Percentiles rank a stretch among this genome's conserved stretches.
These are phyloP conservation scores for Capreolus pygargus DNA, from an alignment of 2,113 vertebrate species.

Conservation along the genomic window DNA sequence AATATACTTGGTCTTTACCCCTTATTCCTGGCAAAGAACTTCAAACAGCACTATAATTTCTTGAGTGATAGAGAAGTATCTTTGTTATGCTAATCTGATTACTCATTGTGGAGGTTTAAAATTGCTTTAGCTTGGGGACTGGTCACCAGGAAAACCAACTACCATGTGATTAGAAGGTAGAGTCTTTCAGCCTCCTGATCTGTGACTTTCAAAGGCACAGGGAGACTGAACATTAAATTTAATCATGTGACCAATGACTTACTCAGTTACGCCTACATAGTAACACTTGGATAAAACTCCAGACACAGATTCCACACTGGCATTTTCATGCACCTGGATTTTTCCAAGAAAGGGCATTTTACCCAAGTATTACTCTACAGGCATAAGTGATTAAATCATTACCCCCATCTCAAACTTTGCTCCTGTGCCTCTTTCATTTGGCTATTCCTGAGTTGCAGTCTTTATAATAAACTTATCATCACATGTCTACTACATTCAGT, in stretches of 20 bases:
- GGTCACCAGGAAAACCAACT: neutral
- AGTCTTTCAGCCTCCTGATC: neutral
- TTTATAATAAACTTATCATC: neutral
- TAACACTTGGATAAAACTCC: neutral
- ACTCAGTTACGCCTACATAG: neutral
- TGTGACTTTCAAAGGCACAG: neutral
- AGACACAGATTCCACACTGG: neutral
- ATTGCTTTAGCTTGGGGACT: neutral
- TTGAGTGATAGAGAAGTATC: neutral
- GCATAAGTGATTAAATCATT: neutral
- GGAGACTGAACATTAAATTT: neutral
- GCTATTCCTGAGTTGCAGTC: neutral
- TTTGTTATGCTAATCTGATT: neutral
- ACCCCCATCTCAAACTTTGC: neutral
- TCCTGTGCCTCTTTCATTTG: neutral
- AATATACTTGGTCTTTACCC: neutral
- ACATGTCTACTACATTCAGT: neutral
- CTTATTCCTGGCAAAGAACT: neutral
- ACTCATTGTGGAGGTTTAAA: neutral
- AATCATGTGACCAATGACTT: neutral
- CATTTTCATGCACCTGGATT: neutral
- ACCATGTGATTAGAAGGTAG: neutral
- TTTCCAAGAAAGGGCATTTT: neutral
- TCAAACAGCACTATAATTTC: neutral
- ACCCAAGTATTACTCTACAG: neutral